Evolutionary conservation across 2,888 invertebrate genomes (phyloP).

Genomic region (Orthosia incerta): DNA sequence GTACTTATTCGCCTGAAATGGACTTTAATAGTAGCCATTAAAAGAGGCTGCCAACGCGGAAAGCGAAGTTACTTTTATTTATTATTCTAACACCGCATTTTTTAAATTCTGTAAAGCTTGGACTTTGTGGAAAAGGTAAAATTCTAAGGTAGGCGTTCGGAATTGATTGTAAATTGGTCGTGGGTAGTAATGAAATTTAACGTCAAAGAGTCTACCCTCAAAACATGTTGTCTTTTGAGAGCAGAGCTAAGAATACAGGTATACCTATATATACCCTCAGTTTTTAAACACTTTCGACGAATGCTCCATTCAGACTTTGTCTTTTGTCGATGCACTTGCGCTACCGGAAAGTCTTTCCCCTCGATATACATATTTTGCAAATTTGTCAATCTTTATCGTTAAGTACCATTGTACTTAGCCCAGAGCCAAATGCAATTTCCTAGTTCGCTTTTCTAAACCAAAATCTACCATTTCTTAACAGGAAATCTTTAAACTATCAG

Average conservation of each 20-base stretch:
- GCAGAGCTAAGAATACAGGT: no score
- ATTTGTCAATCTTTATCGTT: neutral
- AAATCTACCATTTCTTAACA: neutral
- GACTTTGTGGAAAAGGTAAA: constrained; percentile 28
- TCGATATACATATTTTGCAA: no score
- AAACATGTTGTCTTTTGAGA: neutral
- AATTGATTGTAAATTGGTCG: neutral
- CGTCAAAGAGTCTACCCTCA: neutral
- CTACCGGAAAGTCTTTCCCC: no score
- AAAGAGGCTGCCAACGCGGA: constrained; percentile 43
- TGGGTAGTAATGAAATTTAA: neutral
- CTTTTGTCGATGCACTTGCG: neutral
- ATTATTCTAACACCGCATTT: constrained; percentile 22
- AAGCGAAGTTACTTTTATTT: constrained; percentile 42
- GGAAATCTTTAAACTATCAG: constrained; percentile 13
- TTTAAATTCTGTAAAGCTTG: neutral
- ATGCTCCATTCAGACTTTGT: no score
- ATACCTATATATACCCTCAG: no score
- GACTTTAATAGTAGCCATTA: constrained; percentile 59
- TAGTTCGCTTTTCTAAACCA: neutral
- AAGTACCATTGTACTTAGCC: neutral
- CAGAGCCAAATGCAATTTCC: neutral
- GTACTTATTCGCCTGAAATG: constrained; percentile 41
- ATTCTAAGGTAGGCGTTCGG: neutral
- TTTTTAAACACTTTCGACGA: no score